Evolutionary conservation across 2,888 invertebrate genomes (phyloP).

Genomic region (Dasysyrphus albostriatus): DNA sequence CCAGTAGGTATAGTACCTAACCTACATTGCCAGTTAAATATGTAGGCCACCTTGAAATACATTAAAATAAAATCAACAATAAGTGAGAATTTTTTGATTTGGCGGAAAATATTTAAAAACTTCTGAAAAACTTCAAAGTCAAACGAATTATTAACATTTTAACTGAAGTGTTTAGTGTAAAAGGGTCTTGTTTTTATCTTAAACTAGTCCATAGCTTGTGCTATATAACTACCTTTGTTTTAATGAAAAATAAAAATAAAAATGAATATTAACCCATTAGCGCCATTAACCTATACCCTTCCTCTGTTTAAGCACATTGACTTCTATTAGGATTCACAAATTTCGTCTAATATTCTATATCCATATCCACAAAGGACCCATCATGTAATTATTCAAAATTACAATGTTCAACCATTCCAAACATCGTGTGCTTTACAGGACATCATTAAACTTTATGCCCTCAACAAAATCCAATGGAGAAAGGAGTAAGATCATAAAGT

Average conservation of each 20-base stretch:
- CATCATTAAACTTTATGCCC: slow-evolving; percentile 70
- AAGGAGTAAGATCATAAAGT: slow-evolving; percentile 25
- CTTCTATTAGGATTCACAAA: slow-evolving; percentile 69
- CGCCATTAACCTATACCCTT: slow-evolving; percentile 57
- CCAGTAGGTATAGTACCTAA: no score
- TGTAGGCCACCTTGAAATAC: no score
- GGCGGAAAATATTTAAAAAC: no score
- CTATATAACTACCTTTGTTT: not conserved
- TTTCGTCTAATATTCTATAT: slow-evolving; percentile 47
- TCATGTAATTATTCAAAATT: slow-evolving; percentile 74
- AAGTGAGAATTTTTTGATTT: no score
- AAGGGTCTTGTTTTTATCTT: no score
- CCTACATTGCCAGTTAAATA: no score
- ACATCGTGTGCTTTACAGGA: slow-evolving; percentile 45
- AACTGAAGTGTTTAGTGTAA: no score
- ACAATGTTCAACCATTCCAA: slow-evolving; percentile 55
- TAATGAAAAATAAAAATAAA: slow-evolving; percentile 18
- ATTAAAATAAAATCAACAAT: no score
- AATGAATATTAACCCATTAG: slow-evolving; percentile 64
- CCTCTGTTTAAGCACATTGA: not conserved
- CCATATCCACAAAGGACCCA: slow-evolving; percentile 69
- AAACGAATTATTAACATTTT: no score
- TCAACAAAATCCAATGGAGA: no score
- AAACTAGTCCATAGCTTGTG: no score
- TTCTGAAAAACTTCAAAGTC: no score